Percentiles rank a stretch among this genome's conserved stretches.
Evolutionary conservation across 2,888 invertebrate species (phyloP).

Genomic region (Nemurella pictetii): DNA sequence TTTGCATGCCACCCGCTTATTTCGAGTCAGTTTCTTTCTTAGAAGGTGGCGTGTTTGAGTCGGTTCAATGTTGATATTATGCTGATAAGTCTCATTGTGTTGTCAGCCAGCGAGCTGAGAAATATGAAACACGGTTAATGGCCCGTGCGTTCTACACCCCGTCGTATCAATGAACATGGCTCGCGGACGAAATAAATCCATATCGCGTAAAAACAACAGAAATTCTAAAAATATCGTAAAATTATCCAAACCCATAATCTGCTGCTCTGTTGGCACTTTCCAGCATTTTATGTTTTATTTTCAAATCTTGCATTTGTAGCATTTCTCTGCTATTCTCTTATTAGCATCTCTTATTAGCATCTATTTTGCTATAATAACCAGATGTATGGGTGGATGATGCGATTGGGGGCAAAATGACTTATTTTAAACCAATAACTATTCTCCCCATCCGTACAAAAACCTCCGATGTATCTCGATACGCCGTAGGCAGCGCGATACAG

Average conservation of each 20-base stretch:
- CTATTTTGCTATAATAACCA: too few species aligned
- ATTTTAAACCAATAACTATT: background rate
- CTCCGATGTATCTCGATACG: background rate
- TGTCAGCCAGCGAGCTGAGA: background rate
- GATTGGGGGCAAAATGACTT: too few species aligned
- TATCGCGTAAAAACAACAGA: background rate
- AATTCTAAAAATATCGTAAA: background rate
- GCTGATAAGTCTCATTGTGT: background rate
- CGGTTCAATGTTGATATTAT: background rate
- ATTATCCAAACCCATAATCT: background rate
- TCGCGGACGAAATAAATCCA: background rate
- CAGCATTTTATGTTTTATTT: background rate
- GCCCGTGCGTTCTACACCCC: background rate
- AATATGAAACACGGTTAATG: background rate
- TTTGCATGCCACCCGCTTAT: background rate
- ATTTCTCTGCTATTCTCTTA: too few species aligned
- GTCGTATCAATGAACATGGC: background rate
- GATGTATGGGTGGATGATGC: too few species aligned
- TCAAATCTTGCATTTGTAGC: background rate
- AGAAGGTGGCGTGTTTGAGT: background rate
- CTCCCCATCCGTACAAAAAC: background rate
- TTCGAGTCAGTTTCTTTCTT: background rate
- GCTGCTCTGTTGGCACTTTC: background rate
- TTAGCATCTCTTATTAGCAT: too few species aligned
- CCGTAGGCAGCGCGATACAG: background rate